Percentiles rank a stretch among this genome's conserved stretches.
phyloP scores from a whole-genome alignment of 37 sponge, comb jelly and placozoan genomes.

The Amphimedon queenslandica region DNA sequence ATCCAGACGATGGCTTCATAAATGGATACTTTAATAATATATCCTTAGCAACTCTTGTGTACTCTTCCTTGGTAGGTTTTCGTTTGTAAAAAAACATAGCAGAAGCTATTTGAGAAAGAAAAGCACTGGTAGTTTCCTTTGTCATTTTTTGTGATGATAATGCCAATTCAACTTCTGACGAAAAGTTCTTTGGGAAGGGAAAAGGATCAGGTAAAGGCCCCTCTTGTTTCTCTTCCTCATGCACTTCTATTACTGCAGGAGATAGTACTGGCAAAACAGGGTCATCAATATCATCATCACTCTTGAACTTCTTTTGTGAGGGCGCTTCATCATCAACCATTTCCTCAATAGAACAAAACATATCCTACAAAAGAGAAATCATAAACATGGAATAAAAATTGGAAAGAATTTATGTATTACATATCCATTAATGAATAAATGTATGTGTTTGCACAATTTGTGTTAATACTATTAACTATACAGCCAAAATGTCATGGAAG shows the following conservation, averaged over 20 bases:
- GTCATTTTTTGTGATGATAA: background rate
- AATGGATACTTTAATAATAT: conserved; percentile 7
- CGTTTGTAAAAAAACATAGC: conserved; percentile 5
- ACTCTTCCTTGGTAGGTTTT: conserved; percentile 4
- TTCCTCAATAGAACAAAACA: no score
- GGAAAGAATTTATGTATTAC: no score
- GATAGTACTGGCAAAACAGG: no score
- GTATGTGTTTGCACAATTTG: no score
- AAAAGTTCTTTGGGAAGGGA: background rate
- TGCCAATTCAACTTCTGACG: conserved; percentile 2
- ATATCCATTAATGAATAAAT: no score
- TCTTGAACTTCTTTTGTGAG: no score
- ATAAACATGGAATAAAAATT: no score
- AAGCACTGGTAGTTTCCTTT: background rate
- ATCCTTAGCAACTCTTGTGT: background rate
- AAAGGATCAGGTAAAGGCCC: conserved; percentile 5
- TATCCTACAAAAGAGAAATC: no score
- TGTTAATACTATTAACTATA: no score
- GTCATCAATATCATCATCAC: no score
- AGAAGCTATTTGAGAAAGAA: background rate
- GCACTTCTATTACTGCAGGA: background rate
- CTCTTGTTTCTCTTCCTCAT: background rate
- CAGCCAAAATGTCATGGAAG: no score
- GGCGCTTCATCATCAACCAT: no score
- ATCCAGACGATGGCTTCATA: background rate